A percentile compares a stretch with the other conserved stretches of the same genome.
These are phyloP conservation scores for Galago senegalensis DNA, from an alignment of 2,797 vertebrate genomes.

Conservation along the genomic window DNA sequence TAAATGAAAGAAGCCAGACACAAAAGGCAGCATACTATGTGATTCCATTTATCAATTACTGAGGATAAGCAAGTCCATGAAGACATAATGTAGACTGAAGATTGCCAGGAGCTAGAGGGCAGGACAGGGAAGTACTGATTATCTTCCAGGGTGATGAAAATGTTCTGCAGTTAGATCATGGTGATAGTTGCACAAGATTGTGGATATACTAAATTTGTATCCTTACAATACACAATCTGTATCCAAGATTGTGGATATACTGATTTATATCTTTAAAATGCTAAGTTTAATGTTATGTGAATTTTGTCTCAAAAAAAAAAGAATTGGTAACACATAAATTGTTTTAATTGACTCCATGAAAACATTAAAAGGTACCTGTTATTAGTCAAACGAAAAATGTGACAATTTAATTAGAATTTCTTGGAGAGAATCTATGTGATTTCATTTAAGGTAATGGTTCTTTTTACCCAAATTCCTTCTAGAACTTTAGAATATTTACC, in stretches of 20 bases:
- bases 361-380: background rate
- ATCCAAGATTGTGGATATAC: background rate
- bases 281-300: background rate
- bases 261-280: background rate
- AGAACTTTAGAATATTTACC: background rate
- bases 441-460: conserved; percentile 56
- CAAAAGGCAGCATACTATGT: background rate
- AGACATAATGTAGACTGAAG: background rate
- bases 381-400: conserved; percentile 10
- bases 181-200: background rate
- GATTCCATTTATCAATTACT: background rate
- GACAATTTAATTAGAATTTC: conserved; percentile 52
- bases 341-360: conserved; percentile 24
- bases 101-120: background rate
- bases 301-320: conserved; percentile 1
- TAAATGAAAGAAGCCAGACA: background rate
- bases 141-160: background rate
- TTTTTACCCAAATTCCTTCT: background rate
- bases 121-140: background rate
- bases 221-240: no score
- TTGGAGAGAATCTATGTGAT: background rate
- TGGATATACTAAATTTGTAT: background rate
- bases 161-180: background rate
- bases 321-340: background rate
- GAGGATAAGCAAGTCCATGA: background rate